A percentile compares a stretch with the other conserved stretches of the same genome.
Evolutionary conservation across 2,113 vertebrate genomes (phyloP).

Genomic region (Phodopus roborovskii): DNA sequence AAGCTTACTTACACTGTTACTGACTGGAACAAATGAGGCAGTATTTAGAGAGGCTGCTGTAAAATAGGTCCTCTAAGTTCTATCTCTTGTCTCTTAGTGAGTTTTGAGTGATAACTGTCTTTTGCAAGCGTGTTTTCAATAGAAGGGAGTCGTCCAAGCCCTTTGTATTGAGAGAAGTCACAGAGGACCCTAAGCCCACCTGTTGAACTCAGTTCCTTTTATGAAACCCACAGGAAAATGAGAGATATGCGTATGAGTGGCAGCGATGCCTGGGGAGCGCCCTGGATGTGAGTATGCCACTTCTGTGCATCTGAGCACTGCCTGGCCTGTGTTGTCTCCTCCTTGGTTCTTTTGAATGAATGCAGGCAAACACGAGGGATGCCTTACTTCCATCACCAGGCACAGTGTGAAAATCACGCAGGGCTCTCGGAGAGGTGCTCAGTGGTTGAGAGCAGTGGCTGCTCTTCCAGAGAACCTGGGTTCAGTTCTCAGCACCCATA

Average conservation of each 20-base stretch:
- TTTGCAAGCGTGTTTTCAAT: constrained; percentile 26
- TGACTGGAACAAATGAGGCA: not conserved
- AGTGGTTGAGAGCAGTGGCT: not conserved
- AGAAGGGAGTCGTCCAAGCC: not conserved
- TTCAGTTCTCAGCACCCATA: not conserved
- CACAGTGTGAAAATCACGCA: not conserved
- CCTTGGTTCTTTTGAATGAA: not conserved
- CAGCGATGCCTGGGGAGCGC: constrained; percentile 96
- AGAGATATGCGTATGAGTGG: constrained; percentile 98
- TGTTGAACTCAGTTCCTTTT: constrained; percentile 51
- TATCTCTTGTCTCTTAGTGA: not conserved
- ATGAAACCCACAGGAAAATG: constrained; percentile 92
- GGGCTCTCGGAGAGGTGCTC: not conserved
- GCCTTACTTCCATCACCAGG: not conserved
- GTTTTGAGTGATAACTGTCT: not conserved
- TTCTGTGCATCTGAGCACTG: accelerated
- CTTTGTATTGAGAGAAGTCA: not conserved
- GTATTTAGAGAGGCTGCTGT: not conserved
- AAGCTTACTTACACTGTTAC: not conserved
- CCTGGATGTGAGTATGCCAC: constrained; percentile 89
- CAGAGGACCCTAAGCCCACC: not conserved
- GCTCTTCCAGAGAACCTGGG: not conserved
- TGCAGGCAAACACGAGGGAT: not conserved
- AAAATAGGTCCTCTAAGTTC: constrained; percentile 3
- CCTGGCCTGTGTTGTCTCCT: not conserved